These are phyloP conservation scores for Aphelenchoides bicaudatus DNA, from an alignment of 2,888 invertebrate species.

Conservation along the genomic window DNA sequence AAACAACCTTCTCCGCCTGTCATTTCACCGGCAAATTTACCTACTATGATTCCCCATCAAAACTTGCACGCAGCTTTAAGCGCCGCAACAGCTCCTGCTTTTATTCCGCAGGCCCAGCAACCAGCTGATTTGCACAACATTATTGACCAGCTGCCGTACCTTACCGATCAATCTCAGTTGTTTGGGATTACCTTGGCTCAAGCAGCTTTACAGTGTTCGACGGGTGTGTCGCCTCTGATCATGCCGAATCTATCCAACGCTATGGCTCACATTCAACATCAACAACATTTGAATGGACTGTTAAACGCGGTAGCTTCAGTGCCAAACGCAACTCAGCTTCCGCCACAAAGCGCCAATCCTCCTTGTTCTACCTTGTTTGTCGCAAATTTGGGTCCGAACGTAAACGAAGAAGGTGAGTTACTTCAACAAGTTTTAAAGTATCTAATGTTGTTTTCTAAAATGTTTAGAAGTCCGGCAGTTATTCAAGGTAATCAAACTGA, in stretches of 20 bases:
- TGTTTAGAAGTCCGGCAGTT: constrained; percentile 97
- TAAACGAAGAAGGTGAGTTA: constrained; percentile 95
- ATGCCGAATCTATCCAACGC: constrained; percentile 71
- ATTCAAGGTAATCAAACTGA: constrained; percentile 69
- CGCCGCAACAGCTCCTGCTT: constrained; percentile 27
- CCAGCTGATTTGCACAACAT: constrained; percentile 16
- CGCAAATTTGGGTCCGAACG: constrained; percentile 93
- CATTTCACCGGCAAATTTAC: constrained; percentile 25
- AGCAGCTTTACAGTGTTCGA: constrained; percentile 35
- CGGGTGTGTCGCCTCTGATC: constrained; percentile 74
- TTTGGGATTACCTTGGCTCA: constrained; percentile 38
- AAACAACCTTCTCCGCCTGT: constrained; percentile 54
- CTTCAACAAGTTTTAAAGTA: too few species aligned
- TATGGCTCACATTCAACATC: constrained; percentile 31
- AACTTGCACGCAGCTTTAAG: constrained; percentile 23
- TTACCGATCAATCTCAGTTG: constrained; percentile 40
- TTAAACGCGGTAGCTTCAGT: constrained; percentile 67
- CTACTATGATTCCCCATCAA: constrained; percentile 29
- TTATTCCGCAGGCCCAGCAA: constrained; percentile 68
- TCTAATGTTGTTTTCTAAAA: too few species aligned
- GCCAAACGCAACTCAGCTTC: constrained; percentile 76
- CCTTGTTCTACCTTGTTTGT: constrained; percentile 79
- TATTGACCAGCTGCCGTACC: constrained; percentile 26
- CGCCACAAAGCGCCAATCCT: constrained; percentile 69
- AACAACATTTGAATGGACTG: constrained; percentile 32